Conservation (phyloP, 2,888 invertebrate species). For the Parnassius mnemosyne region DNA sequence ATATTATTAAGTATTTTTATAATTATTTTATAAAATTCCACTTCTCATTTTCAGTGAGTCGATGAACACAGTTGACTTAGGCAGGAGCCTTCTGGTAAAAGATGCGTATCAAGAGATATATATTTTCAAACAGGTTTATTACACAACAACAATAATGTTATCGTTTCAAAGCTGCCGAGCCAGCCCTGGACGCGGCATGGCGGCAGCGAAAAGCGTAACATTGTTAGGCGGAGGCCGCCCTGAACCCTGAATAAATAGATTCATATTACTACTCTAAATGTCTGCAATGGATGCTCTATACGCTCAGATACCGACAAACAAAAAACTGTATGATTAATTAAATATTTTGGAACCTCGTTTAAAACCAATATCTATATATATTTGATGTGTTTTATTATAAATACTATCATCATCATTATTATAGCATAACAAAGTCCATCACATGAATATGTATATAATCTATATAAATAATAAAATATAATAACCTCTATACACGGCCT, state of each 20-base stretch:
- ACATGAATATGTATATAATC: too few relatives aligned
- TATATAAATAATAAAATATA: too few relatives aligned
- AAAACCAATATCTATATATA: constrained; percentile 8
- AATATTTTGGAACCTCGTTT: constrained; percentile 13
- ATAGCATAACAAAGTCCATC: too few relatives aligned
- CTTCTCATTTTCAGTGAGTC: too few relatives aligned
- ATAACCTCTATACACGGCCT: too few relatives aligned
- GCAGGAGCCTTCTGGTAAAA: too few relatives aligned
- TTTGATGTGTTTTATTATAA: too few relatives aligned
- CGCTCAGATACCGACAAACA: constrained; percentile 45
- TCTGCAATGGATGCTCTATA: constrained; percentile 56
- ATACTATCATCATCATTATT: too few relatives aligned
- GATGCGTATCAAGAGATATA: not conserved
- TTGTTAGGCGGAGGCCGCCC: constrained; percentile 76
- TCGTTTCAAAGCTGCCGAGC: constrained; percentile 31
- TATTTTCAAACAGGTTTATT: constrained; percentile 17
- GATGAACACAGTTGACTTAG: too few relatives aligned
- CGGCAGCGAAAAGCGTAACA: constrained; percentile 77
- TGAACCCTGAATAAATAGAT: constrained; percentile 78
- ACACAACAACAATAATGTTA: constrained; percentile 11
- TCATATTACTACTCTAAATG: constrained; percentile 80
- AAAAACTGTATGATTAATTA: constrained; percentile 37
- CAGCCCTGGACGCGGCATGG: constrained; percentile 64
- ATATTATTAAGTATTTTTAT: too few relatives aligned
- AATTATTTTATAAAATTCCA: too few relatives aligned